phyloP scores from a whole-genome alignment of 2,797 vertebrate genomes.

The Mus caroli region DNA sequence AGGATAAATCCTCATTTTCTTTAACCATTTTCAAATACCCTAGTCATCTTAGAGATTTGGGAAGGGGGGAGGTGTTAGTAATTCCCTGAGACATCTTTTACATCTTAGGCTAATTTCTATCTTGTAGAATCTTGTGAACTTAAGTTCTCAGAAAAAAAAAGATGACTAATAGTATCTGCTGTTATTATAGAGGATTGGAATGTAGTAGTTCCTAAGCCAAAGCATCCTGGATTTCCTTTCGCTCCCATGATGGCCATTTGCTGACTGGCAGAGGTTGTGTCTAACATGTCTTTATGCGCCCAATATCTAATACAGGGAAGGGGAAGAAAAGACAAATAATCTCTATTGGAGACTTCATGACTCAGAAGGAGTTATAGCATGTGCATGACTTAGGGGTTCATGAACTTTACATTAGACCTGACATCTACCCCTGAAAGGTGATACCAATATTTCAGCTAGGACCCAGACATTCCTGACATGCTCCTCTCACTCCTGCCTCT shows the following conservation, averaged over 20 bases:
- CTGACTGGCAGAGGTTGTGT: not conserved
- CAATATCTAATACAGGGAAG: not conserved
- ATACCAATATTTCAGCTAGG: not conserved
- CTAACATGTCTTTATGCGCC: not conserved
- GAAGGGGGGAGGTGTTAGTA: not conserved
- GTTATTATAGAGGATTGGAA: not conserved
- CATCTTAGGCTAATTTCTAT: not conserved
- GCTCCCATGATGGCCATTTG: not conserved
- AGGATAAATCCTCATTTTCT: slow-evolving; percentile 19
- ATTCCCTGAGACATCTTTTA: not conserved
- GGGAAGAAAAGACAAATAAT: not conserved
- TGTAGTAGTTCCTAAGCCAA: not conserved
- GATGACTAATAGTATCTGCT: not conserved
- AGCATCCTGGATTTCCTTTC: not conserved
- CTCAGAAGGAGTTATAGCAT: not conserved
- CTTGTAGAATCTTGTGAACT: not conserved
- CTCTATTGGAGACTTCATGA: not conserved
- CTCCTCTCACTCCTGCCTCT: not conserved
- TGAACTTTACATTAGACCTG: not conserved
- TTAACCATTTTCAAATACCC: not conserved
- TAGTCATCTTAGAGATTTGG: not conserved
- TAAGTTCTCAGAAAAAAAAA: not conserved
- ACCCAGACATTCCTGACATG: not conserved
- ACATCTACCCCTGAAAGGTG: not conserved
- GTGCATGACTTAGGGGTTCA: not conserved